phyloP scores from a whole-genome alignment of 2,888 invertebrate species.

The Drosophila trichaetosa region DNA sequence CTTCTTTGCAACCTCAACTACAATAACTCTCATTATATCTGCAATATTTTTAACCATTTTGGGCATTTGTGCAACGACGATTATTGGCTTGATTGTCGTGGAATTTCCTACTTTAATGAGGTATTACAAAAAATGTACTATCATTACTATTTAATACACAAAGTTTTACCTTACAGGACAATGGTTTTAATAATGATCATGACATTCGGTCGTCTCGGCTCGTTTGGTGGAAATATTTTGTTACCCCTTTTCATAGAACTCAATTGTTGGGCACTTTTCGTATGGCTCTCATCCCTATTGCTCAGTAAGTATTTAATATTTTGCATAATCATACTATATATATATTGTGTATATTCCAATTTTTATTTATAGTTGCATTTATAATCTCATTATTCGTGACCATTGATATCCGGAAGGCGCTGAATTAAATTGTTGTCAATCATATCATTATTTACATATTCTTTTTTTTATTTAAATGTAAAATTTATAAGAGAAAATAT shows the following conservation, averaged over 20 bases:
- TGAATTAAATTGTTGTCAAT: conserved; percentile 25
- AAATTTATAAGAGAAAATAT: background rate
- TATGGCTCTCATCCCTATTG: conserved; percentile 88
- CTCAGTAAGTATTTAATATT: conserved; percentile 84
- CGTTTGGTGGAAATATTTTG: conserved; percentile 89
- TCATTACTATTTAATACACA: background rate
- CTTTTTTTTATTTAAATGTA: background rate
- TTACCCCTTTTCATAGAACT: conserved; percentile 88
- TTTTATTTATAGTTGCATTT: conserved; percentile 58
- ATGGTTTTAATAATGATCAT: conserved; percentile 90
- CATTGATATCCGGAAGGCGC: conserved; percentile 48
- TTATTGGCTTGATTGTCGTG: conserved; percentile 73
- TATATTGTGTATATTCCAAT: background rate
- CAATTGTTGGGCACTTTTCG: conserved; percentile 90
- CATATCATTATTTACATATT: background rate
- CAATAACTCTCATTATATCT: conserved; percentile 85
- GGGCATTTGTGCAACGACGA: conserved; percentile 73
- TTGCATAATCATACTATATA: background rate
- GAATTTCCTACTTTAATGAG: conserved; percentile 82
- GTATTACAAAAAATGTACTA: conserved; percentile 41
- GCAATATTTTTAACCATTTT: conserved; percentile 85
- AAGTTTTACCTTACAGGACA: conserved; percentile 86
- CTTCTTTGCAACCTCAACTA: conserved; percentile 86
- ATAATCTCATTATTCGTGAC: conserved; percentile 63
- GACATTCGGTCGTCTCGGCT: conserved; percentile 90